Base-by-base conservation (phyloP, 2,113 vertebrate genomes). In the Vanacampus margaritifer region DNA sequence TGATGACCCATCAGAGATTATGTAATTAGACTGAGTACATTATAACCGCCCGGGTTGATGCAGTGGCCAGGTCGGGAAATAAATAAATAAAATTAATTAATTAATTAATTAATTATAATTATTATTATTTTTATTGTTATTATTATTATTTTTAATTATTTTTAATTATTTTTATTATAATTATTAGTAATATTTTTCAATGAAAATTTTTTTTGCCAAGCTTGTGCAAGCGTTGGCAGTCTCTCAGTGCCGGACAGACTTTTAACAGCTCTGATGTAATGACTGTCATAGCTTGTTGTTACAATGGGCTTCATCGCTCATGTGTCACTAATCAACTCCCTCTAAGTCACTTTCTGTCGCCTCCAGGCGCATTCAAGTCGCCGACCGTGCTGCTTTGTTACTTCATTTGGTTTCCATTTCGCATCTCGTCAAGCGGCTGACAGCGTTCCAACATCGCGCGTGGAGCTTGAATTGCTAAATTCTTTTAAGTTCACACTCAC, bases 321-420 rank as follows among this genome's bases (percentile, higher is more conserved):
- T 68, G 70, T 76, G 67, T 76, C 62, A 65, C 74, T 71, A 73
- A 74, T 78, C 37, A 54, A 28, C 48, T 63, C 66, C 36, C 45
- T 76, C 64, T 39, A 66, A 71, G 53, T 67, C 67, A 48, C 78
- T 54, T 65, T 77, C 32, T 59, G 68, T 36, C 67, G 46, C 50
- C 24, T 41, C 54, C 28, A 57, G 58, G 65, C 61, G 69, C 26
- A 35, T 58, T 35, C n/a, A 48, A 54, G 45, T 65, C 62, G 73
- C 48, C 61, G 46, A 72, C 43, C 61, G 45, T 39, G 56, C 65
- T 28, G 50, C 53, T 77, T 43, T 3, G 12, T 61, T 60, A 46
- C 23, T 62, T 62, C 37, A 62, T 43, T 69, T 70, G 16, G 26
- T 66, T 21, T 69, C 53, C 24, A 48, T 67, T 69, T 53, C 58